Base-by-base conservation (phyloP, 2,888 invertebrate genomes). In the Drosophila tanythrix region DNA sequence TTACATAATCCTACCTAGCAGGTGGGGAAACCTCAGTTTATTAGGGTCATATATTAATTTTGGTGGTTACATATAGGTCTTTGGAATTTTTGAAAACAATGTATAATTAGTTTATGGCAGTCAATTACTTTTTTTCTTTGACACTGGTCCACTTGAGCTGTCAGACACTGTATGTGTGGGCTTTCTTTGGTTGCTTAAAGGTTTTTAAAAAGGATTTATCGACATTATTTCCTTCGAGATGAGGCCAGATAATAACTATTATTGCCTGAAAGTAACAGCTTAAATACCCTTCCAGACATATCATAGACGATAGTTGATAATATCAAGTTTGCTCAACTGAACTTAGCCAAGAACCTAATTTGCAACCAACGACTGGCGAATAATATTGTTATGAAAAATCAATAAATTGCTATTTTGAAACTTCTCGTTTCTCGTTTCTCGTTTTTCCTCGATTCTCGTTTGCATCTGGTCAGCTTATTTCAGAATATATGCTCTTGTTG, bases 341-440 rank as follows among this genome's bases (percentile, higher is more conserved):
- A 36, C 6, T 15, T 36, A 36, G 13, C 0, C 15, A 10, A n/a
- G n/a, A 4, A 1, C n/a, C n/a, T 0, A 3, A 8, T 8, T 38
- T 18, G 8, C 38, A 38, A 18, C 38, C 38, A 38, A 18, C 38
- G 38, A 3, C 6, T 8, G 38, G 38, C 11, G 6, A 43, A 21
- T 6, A 21, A 21, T 43, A 21, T n/a, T 43, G 11, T 11, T 13
- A 21, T 11, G 21, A 13, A 13, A 21, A 46, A 6, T 13, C 3
- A 46, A 10, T 38, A 38, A 38, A 38, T 33, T 33, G 3, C 10
- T 33, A 86, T 77, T 76, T 80, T 63, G 52, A 73, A 81, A 87
- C 73, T 79, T 89, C 21, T 21, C 21, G 73, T 77, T 76, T 89
- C 21, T 21, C 21, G 73, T 77, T 76, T 81, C 56, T 67, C 74